Percentiles rank a stretch among this genome's conserved stretches.
These are phyloP conservation scores for Lucinisca nassula DNA, from an alignment of 2,888 invertebrate genomes.

Conservation along the genomic window DNA sequence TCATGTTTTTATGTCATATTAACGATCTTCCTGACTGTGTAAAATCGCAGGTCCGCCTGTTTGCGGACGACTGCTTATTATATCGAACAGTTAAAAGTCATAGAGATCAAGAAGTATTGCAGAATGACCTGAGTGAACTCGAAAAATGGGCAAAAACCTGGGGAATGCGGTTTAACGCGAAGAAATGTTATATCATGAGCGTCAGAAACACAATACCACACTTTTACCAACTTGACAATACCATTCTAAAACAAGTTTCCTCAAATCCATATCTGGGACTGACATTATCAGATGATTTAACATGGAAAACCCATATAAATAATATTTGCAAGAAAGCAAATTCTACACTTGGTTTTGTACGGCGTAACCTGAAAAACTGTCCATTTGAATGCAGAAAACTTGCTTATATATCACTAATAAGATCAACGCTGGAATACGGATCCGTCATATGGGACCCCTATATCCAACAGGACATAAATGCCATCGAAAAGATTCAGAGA, in stretches of 20 bases:
- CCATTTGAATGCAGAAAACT: neutral
- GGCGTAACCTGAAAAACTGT: constrained; percentile 29
- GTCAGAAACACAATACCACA: constrained; percentile 37
- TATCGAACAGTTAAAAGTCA: constrained; percentile 3
- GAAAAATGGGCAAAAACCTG: constrained; percentile 46
- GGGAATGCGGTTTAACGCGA: constrained; percentile 56
- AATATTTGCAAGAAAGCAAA: constrained; percentile 20
- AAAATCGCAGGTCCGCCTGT: constrained; percentile 26
- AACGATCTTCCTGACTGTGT: constrained; percentile 38
- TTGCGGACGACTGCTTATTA: constrained; percentile 39
- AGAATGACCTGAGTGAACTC: constrained; percentile 43
- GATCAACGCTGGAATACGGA: neutral
- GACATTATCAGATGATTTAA: constrained; percentile 25
- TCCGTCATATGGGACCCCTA: constrained; percentile 14
- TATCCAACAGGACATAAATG: neutral
- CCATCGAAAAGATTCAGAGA: neutral
- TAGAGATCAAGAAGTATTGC: constrained; percentile 4
- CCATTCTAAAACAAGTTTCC: constrained; percentile 29
- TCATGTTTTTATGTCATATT: constrained; percentile 32
- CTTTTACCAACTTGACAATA: constrained; percentile 22
- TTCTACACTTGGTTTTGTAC: constrained; percentile 11
- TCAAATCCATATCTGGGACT: constrained; percentile 44
- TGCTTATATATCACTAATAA: constrained; percentile 15
- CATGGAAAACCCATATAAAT: constrained; percentile 23
- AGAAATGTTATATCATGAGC: constrained; percentile 52